These are phyloP conservation scores for Sciurus carolinensis DNA, from an alignment of 2,797 vertebrate species.

Conservation along the genomic window DNA sequence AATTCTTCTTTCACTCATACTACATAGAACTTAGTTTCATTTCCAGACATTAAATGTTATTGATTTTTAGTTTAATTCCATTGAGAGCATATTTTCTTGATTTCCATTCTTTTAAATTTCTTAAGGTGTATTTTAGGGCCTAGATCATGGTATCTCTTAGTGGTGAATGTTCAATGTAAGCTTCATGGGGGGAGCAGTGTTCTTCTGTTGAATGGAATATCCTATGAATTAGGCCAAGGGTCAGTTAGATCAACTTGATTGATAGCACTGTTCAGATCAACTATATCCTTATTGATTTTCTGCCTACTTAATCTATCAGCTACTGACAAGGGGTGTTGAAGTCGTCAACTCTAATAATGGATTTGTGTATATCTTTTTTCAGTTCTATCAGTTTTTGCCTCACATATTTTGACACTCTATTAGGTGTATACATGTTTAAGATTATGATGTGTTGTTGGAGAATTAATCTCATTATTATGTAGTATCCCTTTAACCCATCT, in stretches of 20 bases:
- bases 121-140: not conserved
- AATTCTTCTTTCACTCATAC: not conserved
- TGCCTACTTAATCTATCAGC: conserved; percentile 22
- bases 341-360: not conserved
- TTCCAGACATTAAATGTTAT: not conserved
- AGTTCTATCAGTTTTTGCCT: conserved; percentile 27
- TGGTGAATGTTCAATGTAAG: conserved; percentile 12
- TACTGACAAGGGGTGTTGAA: conserved; percentile 28
- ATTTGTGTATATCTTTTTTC: conserved; percentile 29
- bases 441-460: conserved; percentile 14
- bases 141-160: not conserved
- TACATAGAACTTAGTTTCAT: conserved; percentile 40
- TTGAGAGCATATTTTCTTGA: not conserved
- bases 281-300: conserved; percentile 40
- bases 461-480: conserved; percentile 11
- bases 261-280: not conserved
- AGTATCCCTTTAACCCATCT: not conserved
- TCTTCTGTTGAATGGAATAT: not conserved
- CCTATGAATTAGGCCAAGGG: conserved; percentile 7
- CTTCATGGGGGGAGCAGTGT: not conserved
- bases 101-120: conserved; percentile 11
- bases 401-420: conserved; percentile 28
- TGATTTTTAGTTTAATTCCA: conserved; percentile 47
- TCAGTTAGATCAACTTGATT: conserved; percentile 30
- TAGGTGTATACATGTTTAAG: not conserved